Conservation (phyloP, 2,797 vertebrate genomes). For the Megalops cyprinoides region DNA sequence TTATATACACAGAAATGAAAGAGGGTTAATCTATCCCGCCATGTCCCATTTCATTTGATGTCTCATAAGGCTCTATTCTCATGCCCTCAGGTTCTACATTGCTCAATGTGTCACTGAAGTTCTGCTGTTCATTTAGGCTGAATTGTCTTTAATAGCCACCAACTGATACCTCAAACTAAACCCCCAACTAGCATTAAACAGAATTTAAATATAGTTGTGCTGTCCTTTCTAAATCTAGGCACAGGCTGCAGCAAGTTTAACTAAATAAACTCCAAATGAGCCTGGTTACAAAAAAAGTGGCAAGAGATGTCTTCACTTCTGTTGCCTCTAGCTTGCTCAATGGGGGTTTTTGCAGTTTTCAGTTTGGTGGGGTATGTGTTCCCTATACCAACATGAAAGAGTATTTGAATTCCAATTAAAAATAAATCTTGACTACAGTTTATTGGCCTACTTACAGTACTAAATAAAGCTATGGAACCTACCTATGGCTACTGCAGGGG, state of each 20-base stretch:
- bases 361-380: too few species aligned
- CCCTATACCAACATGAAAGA: background rate
- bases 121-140: background rate
- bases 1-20: background rate
- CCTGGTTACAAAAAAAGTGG: background rate
- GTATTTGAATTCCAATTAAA: background rate
- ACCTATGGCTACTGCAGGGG: background rate
- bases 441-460: background rate
- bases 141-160: background rate
- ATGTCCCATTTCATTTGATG: background rate
- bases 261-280: background rate
- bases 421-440: background rate
- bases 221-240: background rate
- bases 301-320: background rate
- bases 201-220: background rate
- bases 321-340: background rate
- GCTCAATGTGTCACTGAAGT: background rate
- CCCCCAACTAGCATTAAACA: too few species aligned
- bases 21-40: background rate
- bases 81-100: background rate
- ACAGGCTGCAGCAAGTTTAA: background rate
- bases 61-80: background rate
- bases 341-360: background rate
- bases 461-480: background rate
- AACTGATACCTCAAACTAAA: background rate